Evolutionary conservation across 2,888 invertebrate genomes (phyloP), one percentile per base, ranked within the genome.

Genomic region (Zhuqinia jingwanae): DNA sequence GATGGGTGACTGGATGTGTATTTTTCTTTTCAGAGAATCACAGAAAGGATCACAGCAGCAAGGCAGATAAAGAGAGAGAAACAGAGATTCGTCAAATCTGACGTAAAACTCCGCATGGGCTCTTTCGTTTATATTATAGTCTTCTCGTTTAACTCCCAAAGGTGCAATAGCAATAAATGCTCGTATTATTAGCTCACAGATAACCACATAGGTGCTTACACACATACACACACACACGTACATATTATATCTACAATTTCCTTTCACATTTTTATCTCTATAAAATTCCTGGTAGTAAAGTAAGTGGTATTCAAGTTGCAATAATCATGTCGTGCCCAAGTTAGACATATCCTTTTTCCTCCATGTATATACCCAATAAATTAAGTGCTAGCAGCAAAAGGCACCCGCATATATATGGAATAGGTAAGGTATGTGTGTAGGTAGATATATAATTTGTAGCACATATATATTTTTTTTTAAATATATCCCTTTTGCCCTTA

Each of bases 41-140:
- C 27, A 36, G 17, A 17, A 25, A 42, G 17, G 42, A 42, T 65
- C 65, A 20, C 42, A 36, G n/a, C n/a, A n/a, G 20, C 17, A 36
- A 42, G 20, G 36, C 5, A n/a, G n/a, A n/a, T n/a, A n/a, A n/a
- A n/a, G n/a, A n/a, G n/a, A n/a, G n/a, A 30, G 65, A 42, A 65
- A 42, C 65, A 78, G 22, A 63, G 58, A 79, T 70, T 70, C 56
- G 70, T 81, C 70, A 70, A 81, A 70, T 81, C 70, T 81, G 70
- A 70, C 70, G 20, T 20, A n/a, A 53, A 80, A 27, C 81, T 36
- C 70, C 42, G 70, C 56, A 60, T 81, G 70, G 27, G 56, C 17
- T 36, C 65, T 78, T 63, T 42, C 53, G n/a, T n/a, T n/a, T n/a
- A n/a, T n/a, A n/a, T n/a, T n/a, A n/a, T 42, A 13, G 42, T 30